phyloP scores from a whole-genome alignment of 2,888 invertebrate species.

The Sepiola atlantica region DNA sequence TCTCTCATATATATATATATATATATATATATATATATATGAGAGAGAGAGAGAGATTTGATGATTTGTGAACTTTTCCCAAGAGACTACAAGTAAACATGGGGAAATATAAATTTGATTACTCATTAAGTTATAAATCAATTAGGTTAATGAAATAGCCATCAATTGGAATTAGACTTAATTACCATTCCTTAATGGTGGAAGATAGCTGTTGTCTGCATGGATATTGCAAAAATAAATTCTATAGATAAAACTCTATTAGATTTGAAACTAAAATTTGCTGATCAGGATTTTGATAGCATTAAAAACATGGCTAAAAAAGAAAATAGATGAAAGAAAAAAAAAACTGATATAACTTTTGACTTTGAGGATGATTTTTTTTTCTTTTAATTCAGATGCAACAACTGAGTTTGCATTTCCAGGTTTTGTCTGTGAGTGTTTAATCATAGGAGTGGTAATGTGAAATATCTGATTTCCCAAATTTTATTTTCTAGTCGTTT shows the following conservation, averaged over 20 bases:
- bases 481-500: too few species aligned
- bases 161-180: slow-evolving; percentile 1
- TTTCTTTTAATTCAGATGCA: background rate
- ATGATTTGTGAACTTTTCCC: background rate
- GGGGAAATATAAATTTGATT: background rate
- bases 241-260: background rate
- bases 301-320: background rate
- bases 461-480: too few species aligned
- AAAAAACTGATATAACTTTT: background rate
- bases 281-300: background rate
- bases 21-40: too few species aligned
- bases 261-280: background rate
- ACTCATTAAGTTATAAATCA: background rate
- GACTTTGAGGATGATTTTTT: background rate
- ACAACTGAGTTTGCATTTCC: background rate
- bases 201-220: background rate
- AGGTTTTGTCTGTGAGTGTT: too few species aligned
- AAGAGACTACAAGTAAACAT: background rate
- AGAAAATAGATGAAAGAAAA: background rate
- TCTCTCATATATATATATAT: background rate
- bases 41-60: background rate
- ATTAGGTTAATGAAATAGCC: background rate
- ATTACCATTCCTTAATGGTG: background rate
- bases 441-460: too few species aligned
- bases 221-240: background rate